phyloP scores from a whole-genome alignment of 2,113 vertebrate genomes.

The Thomomys bottae region DNA sequence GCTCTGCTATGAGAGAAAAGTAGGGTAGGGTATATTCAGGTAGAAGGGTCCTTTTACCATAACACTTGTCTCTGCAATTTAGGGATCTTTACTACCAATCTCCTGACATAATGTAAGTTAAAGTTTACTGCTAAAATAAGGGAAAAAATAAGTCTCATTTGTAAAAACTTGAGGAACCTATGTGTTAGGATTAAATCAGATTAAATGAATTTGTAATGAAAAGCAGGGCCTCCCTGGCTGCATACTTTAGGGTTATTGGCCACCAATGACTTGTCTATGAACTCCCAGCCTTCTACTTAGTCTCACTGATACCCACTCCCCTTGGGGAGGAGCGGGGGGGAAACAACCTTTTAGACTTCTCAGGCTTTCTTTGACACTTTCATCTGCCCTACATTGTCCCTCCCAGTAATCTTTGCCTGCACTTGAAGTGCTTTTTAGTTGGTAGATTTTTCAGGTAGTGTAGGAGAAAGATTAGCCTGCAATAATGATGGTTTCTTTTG shows the following conservation, averaged over 20 bases:
- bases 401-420: background rate
- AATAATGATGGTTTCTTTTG: background rate
- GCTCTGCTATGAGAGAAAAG: background rate
- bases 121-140: conserved; percentile 18
- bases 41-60: background rate
- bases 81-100: background rate
- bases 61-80: background rate
- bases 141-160: background rate
- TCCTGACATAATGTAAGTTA: background rate
- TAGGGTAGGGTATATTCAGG: background rate
- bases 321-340: too few relatives aligned
- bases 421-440: background rate
- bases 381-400: background rate
- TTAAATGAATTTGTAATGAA: conserved; percentile 34
- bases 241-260: background rate
- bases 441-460: background rate
- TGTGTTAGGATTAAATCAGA: background rate
- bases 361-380: background rate
- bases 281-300: conserved; percentile 7
- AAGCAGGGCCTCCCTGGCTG: conserved; percentile 3
- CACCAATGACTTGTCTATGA: background rate
- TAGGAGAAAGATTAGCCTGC: background rate
- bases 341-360: background rate
- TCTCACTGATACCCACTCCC: background rate
- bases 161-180: conserved; percentile 14